These are phyloP conservation scores for Upupa epops DNA, from an alignment of 2,113 vertebrate species.

Conservation along the genomic window DNA sequence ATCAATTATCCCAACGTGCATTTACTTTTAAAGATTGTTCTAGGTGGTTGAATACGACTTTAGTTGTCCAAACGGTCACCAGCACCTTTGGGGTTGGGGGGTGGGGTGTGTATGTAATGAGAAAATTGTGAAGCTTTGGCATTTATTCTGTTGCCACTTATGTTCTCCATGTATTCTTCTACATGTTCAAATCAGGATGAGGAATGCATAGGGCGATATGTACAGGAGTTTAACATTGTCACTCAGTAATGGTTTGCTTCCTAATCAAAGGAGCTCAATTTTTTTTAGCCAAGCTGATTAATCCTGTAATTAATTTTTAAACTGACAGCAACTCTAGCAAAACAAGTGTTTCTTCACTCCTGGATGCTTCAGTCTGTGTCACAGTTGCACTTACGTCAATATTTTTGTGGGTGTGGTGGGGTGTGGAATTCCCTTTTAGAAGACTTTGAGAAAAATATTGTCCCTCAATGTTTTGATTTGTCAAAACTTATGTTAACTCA, in stretches of 20 bases:
- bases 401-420: background rate
- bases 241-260: background rate
- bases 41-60: background rate
- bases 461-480: background rate
- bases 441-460: background rate
- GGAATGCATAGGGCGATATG: background rate
- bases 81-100: background rate
- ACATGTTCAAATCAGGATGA: background rate
- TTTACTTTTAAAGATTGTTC: too few species aligned
- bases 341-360: background rate
- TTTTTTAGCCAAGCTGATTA: background rate
- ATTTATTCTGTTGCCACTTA: background rate
- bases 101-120: background rate
- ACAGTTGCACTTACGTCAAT: background rate
- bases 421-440: background rate
- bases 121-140: rapidly evolving
- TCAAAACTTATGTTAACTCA: background rate
- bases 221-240: background rate
- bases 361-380: background rate
- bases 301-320: background rate
- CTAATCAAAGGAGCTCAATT: background rate
- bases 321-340: background rate
- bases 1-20: too few species aligned
- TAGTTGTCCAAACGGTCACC: background rate
- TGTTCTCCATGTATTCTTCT: background rate